Evolutionary conservation across 2,797 vertebrate genomes (phyloP).

Genomic region (Babyrousa celebensis): DNA sequence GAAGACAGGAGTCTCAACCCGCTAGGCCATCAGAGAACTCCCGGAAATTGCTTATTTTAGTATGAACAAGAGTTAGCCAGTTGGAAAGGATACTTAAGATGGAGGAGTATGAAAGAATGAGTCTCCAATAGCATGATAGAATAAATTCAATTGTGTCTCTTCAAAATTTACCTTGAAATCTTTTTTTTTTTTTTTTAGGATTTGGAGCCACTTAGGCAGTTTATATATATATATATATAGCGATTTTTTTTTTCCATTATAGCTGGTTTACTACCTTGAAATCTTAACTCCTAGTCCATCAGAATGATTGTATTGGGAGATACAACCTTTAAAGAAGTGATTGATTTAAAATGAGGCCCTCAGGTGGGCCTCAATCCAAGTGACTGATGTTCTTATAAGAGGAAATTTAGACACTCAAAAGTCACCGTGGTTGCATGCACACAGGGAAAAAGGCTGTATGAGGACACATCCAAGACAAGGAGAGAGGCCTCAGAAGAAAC

Average conservation of each 20-base stretch:
- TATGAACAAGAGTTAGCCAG: not conserved
- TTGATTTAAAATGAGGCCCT: not conserved
- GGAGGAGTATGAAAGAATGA: not conserved
- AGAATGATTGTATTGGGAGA: not conserved
- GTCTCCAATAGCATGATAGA: not conserved
- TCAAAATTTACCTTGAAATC: not conserved
- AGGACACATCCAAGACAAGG: not conserved
- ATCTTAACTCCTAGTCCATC: not conserved
- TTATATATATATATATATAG: no score
- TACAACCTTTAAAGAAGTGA: not conserved
- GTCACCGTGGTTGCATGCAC: not conserved
- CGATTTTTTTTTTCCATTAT: no score
- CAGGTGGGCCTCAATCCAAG: not conserved
- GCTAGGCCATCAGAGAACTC: no score
- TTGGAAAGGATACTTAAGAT: not conserved
- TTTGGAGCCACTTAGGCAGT: no score
- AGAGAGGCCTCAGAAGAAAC: not conserved
- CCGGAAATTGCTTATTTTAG: not conserved
- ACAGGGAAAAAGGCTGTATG: not conserved
- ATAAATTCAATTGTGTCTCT: not conserved
- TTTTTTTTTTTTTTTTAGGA: no score
- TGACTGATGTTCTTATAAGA: not conserved
- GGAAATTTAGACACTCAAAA: not conserved
- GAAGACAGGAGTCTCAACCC: no score
- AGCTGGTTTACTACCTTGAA: not conserved